Base-by-base conservation (phyloP, 2,888 invertebrate species). In the Rhyacophila evoluta region DNA sequence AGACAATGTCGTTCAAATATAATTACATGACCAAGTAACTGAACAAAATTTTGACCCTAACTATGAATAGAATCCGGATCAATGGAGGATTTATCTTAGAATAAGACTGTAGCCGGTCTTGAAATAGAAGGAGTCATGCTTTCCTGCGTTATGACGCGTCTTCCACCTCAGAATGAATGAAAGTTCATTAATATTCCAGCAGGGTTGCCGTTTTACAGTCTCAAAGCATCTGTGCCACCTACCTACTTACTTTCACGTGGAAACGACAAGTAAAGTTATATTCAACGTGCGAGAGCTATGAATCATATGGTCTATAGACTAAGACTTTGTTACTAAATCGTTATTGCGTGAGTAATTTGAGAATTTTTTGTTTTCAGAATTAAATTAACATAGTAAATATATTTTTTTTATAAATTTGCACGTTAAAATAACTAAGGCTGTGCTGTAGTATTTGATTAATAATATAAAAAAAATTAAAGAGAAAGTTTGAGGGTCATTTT, bases 101-200 rank as follows among this genome's bases (percentile, higher is more conserved):
- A 12, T 10, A 55, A 19, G 55, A 19, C 19, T 55, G 55, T 19
- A 19, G 25, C 55, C 55, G 19, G 55, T 8, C 10, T 19, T 25
- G 55, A 55, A 25, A 55, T 55, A 55, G 55, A 19, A 6, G 55
- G 55, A 19, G 19, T 15, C 19, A 25, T 19, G 19, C 55, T 19
- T 55, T 19, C 12, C 1, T 55, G 19, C 29, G 29, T 33, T 33
- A 33, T 25, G 55, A 55, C 55, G 6, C 8, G 55, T 55, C 55
- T 55, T 25, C 25, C 55, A 25, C 10, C 15, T 55, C 19, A 19
- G 55, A 55, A 55, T 55, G 55, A 55, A 55, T 55, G 55, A 55
- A 55, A 55, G 15, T 55, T 55, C 55, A 55, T 55, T 55, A 55
- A 55, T 55, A 55, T 55, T 55, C 55, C 19, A 19, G 19, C 19